Conservation (phyloP, 1,140 invertebrate species). For the Cryptotermes secundus region DNA sequence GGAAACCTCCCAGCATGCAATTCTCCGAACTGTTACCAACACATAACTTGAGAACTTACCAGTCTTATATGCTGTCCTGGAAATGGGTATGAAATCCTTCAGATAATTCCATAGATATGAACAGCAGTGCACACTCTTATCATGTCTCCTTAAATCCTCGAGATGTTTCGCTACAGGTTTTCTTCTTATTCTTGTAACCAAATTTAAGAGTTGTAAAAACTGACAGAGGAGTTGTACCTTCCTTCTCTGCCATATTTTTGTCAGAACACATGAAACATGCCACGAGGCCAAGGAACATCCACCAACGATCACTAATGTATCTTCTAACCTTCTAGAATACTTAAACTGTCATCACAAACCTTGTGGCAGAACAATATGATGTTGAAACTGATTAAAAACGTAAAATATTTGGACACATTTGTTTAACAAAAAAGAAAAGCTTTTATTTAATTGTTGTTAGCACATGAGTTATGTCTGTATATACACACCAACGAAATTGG, state of each 20-base stretch:
- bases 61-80: not conserved
- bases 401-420: not conserved
- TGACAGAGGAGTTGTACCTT: not conserved
- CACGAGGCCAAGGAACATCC: not conserved
- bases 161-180: not conserved
- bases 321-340: not conserved
- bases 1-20: too few relatives aligned
- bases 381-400: not conserved
- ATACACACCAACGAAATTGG: not conserved
- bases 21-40: too few relatives aligned
- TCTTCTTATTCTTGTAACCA: not conserved
- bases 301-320: not conserved
- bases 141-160: not conserved
- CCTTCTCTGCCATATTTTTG: not conserved
- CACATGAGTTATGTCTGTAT: not conserved
- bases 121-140: not conserved
- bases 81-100: not conserved
- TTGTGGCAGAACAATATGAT: too few relatives aligned
- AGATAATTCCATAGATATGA: conserved; percentile 1
- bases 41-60: not conserved
- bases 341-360: not conserved
- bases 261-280: not conserved
- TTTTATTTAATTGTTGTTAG: too few relatives aligned
- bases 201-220: not conserved
- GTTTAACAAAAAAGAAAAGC: not conserved